Conservation (phyloP, 2,797 vertebrate species). For the Harpagifer antarcticus region DNA sequence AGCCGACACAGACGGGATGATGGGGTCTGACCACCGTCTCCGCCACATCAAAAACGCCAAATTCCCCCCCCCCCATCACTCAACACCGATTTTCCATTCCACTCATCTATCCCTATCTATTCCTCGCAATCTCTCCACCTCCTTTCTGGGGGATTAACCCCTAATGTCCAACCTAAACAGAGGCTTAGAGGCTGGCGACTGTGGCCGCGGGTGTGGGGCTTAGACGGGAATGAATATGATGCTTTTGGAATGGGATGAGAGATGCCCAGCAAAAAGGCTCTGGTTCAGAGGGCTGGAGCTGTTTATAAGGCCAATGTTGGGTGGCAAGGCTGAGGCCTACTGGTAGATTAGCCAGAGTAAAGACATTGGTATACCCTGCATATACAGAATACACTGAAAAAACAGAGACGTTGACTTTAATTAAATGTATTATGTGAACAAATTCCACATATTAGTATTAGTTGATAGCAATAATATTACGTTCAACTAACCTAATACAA, state of each 20-base stretch:
- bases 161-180: slow-evolving; percentile 86
- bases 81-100: slow-evolving; percentile 49
- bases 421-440: too few species aligned
- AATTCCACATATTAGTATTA: too few species aligned
- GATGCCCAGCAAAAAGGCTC: slow-evolving; percentile 52
- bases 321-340: slow-evolving; percentile 38
- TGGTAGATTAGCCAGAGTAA: slow-evolving; percentile 46
- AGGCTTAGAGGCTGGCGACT: slow-evolving; percentile 83
- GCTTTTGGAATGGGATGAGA: slow-evolving; percentile 75
- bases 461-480: too few species aligned
- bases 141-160: slow-evolving; percentile 74
- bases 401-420: too few species aligned
- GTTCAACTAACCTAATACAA: too few species aligned
- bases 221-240: slow-evolving; percentile 73
- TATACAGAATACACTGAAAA: too few species aligned
- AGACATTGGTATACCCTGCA: neutral
- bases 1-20: neutral
- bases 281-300: slow-evolving; percentile 36
- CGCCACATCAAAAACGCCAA: slow-evolving; percentile 40
- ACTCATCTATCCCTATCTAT: slow-evolving; percentile 37
- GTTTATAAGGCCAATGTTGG: slow-evolving; percentile 52
- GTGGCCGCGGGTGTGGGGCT: slow-evolving; percentile 66
- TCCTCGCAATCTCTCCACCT: slow-evolving; percentile 37
- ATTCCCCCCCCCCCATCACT: slow-evolving; percentile 59
- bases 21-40: slow-evolving; percentile 20